Evolutionary conservation across 2,888 invertebrate species (phyloP), one percentile per base, ranked within the genome.

Genomic region (Drosophila conformis): DNA sequence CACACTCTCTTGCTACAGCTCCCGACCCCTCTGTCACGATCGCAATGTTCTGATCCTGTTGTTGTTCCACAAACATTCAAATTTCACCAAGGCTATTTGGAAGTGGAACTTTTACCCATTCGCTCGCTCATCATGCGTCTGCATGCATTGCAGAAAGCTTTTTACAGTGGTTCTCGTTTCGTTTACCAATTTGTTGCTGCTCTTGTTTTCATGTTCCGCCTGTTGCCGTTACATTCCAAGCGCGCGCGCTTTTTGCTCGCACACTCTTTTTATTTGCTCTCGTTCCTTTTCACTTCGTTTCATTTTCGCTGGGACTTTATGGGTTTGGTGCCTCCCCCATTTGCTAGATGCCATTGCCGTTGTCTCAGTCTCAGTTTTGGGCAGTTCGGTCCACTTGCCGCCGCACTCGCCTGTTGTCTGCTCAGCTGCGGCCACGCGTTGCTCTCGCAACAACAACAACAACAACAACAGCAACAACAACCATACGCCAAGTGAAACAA

Each of bases 171-270:
- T 33, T 11, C 25, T 6, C 69, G 73, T 69, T 69, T 68, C 74
- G 38, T 60, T 73, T 83, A 67, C 59, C 75, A 60, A 73, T 78
- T 84, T 78, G 87, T 85, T 79, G 82, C 87, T 84, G 62, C 71
- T 68, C 31, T 66, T 71, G 71, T 67, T 63, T 70, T 68, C 49
- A 27, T 66, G 80, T 76, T 76, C 31, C 69, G 52, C 76, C 72
- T 49, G 62, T 63, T 87, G 68, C 75, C 89, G 68, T 60, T 73
- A 71, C 64, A 65, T 80, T 81, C 67, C 73, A 49, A 68, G 73
- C 59, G 66, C 73, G 73, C 73, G 73, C 80, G 54, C 60, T 56
- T 60, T 46, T 42, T 58, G 58, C 57, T 60, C 46, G 56, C 38
- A 11, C 51, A 40, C 54, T 64, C 53, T 36, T 48, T 56, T 51